A percentile compares a stretch with the other conserved stretches of the same genome.
phyloP scores from a whole-genome alignment of 1,140 invertebrate genomes.

The Ctenoplectra terminalis region DNA sequence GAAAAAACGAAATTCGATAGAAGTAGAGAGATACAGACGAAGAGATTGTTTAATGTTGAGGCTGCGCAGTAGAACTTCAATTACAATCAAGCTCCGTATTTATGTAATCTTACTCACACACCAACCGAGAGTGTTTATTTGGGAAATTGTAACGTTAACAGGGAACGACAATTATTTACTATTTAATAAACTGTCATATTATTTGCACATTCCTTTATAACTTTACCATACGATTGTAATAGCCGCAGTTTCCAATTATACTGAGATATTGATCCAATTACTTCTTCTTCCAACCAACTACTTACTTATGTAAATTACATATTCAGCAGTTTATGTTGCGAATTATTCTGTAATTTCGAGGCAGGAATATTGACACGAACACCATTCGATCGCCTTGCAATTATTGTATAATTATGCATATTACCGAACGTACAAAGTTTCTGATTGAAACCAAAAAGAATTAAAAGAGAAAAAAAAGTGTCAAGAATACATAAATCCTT shows the following conservation, averaged over 20 bases:
- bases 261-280: neutral
- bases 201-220: neutral
- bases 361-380: neutral
- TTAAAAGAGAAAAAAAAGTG: neutral
- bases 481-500: neutral
- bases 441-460: too few species aligned
- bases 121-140: neutral
- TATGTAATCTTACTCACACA: neutral
- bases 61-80: slow-evolving; percentile 2
- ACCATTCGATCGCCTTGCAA: neutral
- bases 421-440: neutral
- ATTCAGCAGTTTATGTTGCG: neutral
- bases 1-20: neutral
- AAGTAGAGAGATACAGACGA: neutral
- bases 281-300: neutral
- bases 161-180: neutral
- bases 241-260: neutral
- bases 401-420: neutral
- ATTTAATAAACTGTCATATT: neutral
- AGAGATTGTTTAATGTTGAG: neutral
- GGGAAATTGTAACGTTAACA: neutral
- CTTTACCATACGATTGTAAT: neutral
- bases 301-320: slow-evolving; percentile 26
- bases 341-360: neutral
- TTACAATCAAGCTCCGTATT: neutral